These are phyloP conservation scores for Clistopyga incitator DNA, from an alignment of 2,888 invertebrate genomes.

Conservation along the genomic window DNA sequence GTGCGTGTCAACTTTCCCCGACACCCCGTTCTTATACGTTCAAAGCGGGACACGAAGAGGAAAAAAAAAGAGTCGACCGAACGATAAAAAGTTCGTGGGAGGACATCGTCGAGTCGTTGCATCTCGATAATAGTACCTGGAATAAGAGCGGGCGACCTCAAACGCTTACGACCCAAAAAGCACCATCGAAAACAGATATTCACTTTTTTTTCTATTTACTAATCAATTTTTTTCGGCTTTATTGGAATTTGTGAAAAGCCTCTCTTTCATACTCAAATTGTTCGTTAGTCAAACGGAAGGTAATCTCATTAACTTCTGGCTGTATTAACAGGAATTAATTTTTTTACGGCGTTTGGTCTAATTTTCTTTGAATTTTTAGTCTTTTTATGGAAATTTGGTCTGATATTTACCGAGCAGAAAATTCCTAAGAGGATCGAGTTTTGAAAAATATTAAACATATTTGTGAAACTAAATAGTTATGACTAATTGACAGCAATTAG, in stretches of 20 bases:
- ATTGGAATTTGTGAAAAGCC: not conserved
- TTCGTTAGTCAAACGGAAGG: not conserved
- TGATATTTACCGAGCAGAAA: too few relatives aligned
- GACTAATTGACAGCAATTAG: too few relatives aligned
- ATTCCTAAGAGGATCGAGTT: too few relatives aligned
- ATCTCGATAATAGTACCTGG: slow-evolving; percentile 53
- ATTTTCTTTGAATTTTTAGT: too few relatives aligned
- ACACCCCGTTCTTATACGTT: slow-evolving; percentile 66
- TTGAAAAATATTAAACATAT: too few relatives aligned
- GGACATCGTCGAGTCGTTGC: slow-evolving; percentile 34
- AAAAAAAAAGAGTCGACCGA: slow-evolving; percentile 24
- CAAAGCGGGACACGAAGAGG: slow-evolving; percentile 20
- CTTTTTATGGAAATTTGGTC: too few relatives aligned
- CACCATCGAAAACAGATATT: not conserved
- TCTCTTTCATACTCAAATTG: not conserved
- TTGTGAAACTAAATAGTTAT: too few relatives aligned
- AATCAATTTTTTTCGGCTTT: not conserved
- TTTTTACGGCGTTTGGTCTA: too few relatives aligned
- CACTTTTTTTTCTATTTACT: not conserved
- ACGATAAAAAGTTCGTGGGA: slow-evolving; percentile 59
- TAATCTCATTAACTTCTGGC: too few relatives aligned
- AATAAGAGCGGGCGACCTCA: slow-evolving; percentile 39
- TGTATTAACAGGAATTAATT: too few relatives aligned
- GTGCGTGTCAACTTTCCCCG: slow-evolving; percentile 69
- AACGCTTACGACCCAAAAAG: not conserved